These are phyloP conservation scores for Hypsopygia costalis DNA, from an alignment of 2,888 invertebrate genomes.

Conservation along the genomic window DNA sequence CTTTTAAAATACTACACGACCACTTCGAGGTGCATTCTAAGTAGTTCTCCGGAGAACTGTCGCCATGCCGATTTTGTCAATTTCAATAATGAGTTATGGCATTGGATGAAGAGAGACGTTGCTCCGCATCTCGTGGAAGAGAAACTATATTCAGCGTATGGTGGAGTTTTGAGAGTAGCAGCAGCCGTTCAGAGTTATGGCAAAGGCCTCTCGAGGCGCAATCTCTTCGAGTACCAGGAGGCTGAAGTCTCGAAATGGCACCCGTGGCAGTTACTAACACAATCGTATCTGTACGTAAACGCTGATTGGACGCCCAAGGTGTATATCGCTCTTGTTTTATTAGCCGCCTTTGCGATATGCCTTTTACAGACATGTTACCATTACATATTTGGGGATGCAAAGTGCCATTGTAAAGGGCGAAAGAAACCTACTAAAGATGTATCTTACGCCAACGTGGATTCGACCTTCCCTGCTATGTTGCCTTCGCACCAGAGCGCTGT, in stretches of 20 bases:
- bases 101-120: conserved; percentile 68
- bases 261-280: conserved; percentile 45
- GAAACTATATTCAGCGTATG: conserved; percentile 59
- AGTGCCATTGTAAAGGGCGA: conserved; percentile 37
- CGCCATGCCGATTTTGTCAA: conserved; percentile 61
- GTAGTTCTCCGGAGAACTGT: conserved; percentile 52
- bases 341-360: conserved; percentile 45
- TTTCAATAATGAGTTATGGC: conserved; percentile 67
- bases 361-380: conserved; percentile 52
- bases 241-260: conserved; percentile 39
- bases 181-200: conserved; percentile 68
- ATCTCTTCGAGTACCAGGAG: conserved; percentile 43
- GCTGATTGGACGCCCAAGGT: conserved; percentile 50
- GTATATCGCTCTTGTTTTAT: conserved; percentile 43
- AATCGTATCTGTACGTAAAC: conserved; percentile 43
- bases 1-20: conserved; percentile 64
- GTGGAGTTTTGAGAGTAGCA: conserved; percentile 62
- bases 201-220: conserved; percentile 53
- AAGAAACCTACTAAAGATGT: conserved; percentile 4
- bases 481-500: conserved; percentile 34
- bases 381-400: conserved; percentile 41
- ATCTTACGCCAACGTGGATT: conserved; percentile 37
- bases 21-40: conserved; percentile 57
- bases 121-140: conserved; percentile 63
- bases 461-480: conserved; percentile 41